Evolutionary conservation across 2,888 invertebrate genomes (phyloP), one percentile per base, ranked within the genome.

Genomic region (Lasioglossum lativentre): DNA sequence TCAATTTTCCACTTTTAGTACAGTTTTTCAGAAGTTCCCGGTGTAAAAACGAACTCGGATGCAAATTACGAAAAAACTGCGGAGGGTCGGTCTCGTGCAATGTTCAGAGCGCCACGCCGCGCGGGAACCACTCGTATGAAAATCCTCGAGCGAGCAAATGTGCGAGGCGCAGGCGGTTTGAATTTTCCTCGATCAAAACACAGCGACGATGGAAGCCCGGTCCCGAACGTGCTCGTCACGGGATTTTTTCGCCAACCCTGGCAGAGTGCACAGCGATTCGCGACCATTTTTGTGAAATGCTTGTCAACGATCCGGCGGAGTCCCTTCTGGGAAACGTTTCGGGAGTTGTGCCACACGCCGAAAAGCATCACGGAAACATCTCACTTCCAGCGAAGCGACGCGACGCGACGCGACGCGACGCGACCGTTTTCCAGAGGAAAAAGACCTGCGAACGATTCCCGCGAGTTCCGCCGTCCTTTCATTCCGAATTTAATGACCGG

Each of bases 401-500:
- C n/a, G n/a, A n/a, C n/a, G n/a, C n/a, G n/a, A n/a, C n/a, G n/a
- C n/a, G n/a, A n/a, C n/a, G n/a, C n/a, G 45, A 52, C n/a, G 23
- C 56, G 68, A 23, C n/a, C 16, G n/a, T 5, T 70, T 30, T 52
- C 68, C 4, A 2, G 52, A 47, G 19, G 47, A 76, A 76, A 66
- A 52, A 38, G 19, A 2, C 14, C 27, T 34, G 30, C n/a, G 30
- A 42, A 59, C 59, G 75, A 75, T 59, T 40, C 38, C 16, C 42
- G 72, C 59, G 8, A 23, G 23, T 66, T 38, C 68, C 45, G 38
- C 34, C 38, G 34, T 45, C 23, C 45, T 63, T 78, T 71, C 52
- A 52, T 83, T 40, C 14, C 2, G 40, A 23, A 76, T 77, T 77
- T 85, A 84, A 85, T 84, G 85, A 77, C 68, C 79, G 34, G n/a